These are phyloP conservation scores for Limnephilus rhombicus DNA, from an alignment of 2,888 invertebrate genomes.

Conservation along the genomic window DNA sequence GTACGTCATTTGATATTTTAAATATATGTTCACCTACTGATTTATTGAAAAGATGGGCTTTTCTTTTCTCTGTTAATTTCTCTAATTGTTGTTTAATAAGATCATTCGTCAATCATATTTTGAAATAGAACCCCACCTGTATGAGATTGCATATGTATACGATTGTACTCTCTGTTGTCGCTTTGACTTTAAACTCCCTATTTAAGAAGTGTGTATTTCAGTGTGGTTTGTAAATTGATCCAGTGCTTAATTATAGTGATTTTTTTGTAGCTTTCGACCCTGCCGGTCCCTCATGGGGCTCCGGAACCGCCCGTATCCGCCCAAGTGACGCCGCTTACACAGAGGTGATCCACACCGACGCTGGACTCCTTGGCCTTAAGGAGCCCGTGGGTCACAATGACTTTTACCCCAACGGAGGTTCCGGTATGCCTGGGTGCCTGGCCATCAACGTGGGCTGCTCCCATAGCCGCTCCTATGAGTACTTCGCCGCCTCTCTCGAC, in stretches of 20 bases:
- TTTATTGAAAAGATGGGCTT: too few species aligned
- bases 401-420: conserved; percentile 61
- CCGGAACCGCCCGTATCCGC: conserved; percentile 52
- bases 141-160: too few species aligned
- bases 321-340: conserved; percentile 57
- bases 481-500: conserved; percentile 57
- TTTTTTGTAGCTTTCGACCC: conserved; percentile 53
- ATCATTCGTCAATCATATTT: too few species aligned
- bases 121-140: too few species aligned
- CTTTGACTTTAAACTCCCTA: too few species aligned
- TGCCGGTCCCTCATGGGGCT: conserved; percentile 59
- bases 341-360: conserved; percentile 68
- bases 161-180: too few species aligned
- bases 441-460: conserved; percentile 51
- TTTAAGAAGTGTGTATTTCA: background rate
- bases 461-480: conserved; percentile 53
- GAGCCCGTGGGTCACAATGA: conserved; percentile 67
- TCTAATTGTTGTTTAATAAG: too few species aligned
- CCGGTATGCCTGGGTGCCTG: conserved; percentile 53
- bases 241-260: background rate
- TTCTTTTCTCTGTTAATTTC: too few species aligned
- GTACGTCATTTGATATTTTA: too few species aligned
- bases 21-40: too few species aligned
- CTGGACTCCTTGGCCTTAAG: conserved; percentile 53
- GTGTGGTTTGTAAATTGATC: background rate